Evolutionary conservation across 2,113 vertebrate genomes (phyloP), one percentile per base, ranked within the genome.

Genomic region (Delphinus delphis): DNA sequence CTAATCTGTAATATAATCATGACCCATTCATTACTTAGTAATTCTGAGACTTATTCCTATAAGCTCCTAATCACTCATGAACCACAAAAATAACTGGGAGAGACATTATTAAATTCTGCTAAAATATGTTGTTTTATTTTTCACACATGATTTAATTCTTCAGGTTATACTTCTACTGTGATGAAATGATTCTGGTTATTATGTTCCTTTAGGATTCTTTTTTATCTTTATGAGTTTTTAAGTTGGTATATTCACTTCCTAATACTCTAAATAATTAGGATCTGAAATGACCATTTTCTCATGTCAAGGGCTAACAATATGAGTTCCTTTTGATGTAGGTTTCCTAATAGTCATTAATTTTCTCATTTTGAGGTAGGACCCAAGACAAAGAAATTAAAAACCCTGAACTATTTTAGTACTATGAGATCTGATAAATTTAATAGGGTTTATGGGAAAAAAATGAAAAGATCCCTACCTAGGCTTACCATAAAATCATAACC

Each of bases 331-430:
- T 60, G 15, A 80, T 80, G 4, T 15, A 33, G 62, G 38, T 74
- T 92, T 85, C 55, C 26, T 71, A 96, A 74, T 4, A 12, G 9
- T 67, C 5, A 23, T 77, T 88, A 33, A 62, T 33, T 55, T 85
- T 95, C 60, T 95, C 10, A 92, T 81, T 95, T 84, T 70, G 28
- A 47, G 25, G 31, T 86, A 63, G 3, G 23, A 88, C 14, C 8
- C 62, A 74, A 89, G 93, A 81, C 65, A 85, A 86, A 96, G 67
- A 92, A 85, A 92, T 67, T 26, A 23, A 70, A 91, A 50, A 88
- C 4, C 17, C 5, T 47, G 4, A 47, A 58, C 12, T 74, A 76
- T 20, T 84, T 88, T 50, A 70, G 47, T 87, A 88, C 44, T 58
- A 38, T 33, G 44, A 92, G 8, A 41, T 21, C 21, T 95, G 82